Conservation (phyloP, 1,140 invertebrate species). For the Zaprionus davidi region DNA sequence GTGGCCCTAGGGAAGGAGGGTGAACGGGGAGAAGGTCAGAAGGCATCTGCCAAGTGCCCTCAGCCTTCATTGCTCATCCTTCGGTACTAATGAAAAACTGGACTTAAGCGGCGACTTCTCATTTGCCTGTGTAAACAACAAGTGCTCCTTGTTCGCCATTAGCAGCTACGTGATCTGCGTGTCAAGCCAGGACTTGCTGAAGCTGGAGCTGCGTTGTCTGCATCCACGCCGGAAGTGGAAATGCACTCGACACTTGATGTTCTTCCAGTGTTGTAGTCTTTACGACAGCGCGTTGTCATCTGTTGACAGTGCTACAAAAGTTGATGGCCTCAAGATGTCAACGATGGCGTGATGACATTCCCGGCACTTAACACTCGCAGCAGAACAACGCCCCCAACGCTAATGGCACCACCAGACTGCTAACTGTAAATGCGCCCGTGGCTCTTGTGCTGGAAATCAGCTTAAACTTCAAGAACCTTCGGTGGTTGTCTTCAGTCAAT, state of each 20-base stretch:
- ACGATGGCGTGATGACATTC: conserved; percentile 19
- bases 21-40: neutral
- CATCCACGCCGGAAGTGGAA: conserved; percentile 35
- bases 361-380: conserved; percentile 1
- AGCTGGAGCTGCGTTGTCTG: neutral
- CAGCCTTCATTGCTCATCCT: neutral
- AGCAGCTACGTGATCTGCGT: conserved; percentile 53
- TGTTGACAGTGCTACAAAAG: conserved; percentile 47
- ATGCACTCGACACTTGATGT: conserved; percentile 45
- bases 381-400: neutral
- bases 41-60: neutral
- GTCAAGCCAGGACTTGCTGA: conserved; percentile 17
- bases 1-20: neutral
- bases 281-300: conserved; percentile 33
- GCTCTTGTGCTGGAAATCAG: conserved; percentile 15
- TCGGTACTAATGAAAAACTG: conserved; percentile 56
- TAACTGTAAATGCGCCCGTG: conserved; percentile 2
- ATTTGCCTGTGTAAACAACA: conserved; percentile 68
- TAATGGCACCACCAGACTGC: conserved; percentile 36
- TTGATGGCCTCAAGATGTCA: conserved; percentile 28
- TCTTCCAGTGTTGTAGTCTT: conserved; percentile 32
- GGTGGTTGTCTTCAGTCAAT: neutral
- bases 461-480: conserved; percentile 15
- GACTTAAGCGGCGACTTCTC: conserved; percentile 27
- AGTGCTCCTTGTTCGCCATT: conserved; percentile 13